These are phyloP conservation scores for Atrichornis clamosus DNA, from an alignment of 2,113 vertebrate species.

Conservation along the genomic window DNA sequence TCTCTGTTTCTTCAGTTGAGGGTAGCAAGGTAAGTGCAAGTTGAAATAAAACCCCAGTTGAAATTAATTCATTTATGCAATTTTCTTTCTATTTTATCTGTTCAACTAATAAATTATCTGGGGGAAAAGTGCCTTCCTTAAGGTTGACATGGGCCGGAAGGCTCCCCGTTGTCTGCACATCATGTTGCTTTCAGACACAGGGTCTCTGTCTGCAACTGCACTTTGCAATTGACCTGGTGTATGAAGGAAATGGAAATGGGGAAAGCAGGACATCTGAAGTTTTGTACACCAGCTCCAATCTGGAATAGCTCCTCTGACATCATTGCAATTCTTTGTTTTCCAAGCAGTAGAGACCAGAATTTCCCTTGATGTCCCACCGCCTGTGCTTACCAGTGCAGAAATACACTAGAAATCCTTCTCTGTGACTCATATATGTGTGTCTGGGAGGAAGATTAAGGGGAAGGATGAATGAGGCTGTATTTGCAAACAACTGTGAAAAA, in stretches of 20 bases:
- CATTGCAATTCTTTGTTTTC: background rate
- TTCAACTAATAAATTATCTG: background rate
- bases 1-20: background rate
- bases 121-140: background rate
- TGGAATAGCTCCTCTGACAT: background rate
- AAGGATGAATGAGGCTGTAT: background rate
- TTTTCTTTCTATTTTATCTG: background rate
- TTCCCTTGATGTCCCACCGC: background rate
- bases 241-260: background rate
- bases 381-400: background rate
- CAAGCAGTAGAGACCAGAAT: background rate
- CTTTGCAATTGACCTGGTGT: background rate
- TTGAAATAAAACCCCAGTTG: background rate
- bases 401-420: background rate
- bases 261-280: background rate
- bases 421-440: background rate
- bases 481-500: background rate
- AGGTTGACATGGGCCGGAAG: background rate
- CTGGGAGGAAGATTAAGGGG: background rate
- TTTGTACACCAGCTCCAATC: background rate
- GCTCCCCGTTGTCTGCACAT: background rate
- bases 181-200: accelerated
- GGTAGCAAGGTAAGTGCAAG: background rate
- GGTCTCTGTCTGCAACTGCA: background rate
- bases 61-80: background rate